phyloP scores from a whole-genome alignment of 2,888 invertebrate genomes.

The Cataglyphis cursor region DNA sequence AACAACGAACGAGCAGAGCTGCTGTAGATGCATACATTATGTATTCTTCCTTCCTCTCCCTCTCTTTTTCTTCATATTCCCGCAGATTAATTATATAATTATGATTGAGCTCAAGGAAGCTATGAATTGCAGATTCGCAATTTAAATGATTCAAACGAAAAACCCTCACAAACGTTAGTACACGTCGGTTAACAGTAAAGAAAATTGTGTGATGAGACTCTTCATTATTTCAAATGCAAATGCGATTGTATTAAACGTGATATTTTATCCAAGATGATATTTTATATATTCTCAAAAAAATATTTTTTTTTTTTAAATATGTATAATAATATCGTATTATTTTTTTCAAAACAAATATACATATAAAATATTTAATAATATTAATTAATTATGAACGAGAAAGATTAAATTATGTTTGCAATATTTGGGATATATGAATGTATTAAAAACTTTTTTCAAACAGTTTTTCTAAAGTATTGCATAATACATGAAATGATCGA shows the following conservation, averaged over 20 bases:
- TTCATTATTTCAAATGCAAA: slow-evolving; percentile 11
- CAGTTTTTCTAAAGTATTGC: slow-evolving; percentile 16
- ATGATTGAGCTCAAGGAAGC: slow-evolving; percentile 50
- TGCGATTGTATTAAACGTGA: neutral
- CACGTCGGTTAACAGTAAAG: slow-evolving; percentile 16
- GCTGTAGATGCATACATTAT: slow-evolving; percentile 42
- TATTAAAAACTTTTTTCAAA: slow-evolving; percentile 3
- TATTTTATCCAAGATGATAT: neutral
- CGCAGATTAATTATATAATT: slow-evolving; percentile 49
- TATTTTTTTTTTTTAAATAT: neutral
- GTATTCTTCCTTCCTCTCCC: slow-evolving; percentile 38
- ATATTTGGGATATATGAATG: neutral
- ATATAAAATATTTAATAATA: neutral
- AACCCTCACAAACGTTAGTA: slow-evolving; percentile 30
- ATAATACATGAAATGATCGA: slow-evolving; percentile 16
- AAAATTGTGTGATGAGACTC: neutral
- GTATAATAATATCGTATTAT: neutral
- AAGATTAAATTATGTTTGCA: neutral
- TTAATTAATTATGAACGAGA: neutral
- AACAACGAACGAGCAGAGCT: slow-evolving; percentile 22
- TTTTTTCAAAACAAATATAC: neutral
- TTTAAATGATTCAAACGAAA: slow-evolving; percentile 49
- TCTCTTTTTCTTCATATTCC: slow-evolving; percentile 16
- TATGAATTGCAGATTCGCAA: slow-evolving; percentile 52
- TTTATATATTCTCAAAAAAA: neutral